Conservation (phyloP, 2,888 invertebrate species). For the Cacoxenus indagator region DNA sequence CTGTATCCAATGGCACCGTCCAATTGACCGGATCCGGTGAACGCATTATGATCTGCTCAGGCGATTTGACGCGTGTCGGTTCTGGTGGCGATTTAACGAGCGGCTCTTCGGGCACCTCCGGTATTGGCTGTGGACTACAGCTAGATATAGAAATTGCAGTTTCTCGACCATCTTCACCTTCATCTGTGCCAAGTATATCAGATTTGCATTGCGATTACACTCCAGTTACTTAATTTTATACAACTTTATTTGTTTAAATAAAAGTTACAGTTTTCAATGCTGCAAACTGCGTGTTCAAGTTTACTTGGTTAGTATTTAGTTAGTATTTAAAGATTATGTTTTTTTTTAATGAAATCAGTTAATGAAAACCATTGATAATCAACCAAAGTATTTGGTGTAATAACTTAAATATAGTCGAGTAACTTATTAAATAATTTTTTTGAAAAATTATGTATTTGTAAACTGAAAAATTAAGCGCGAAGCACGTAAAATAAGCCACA, state of each 20-base stretch:
- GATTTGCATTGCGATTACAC: conserved; percentile 11
- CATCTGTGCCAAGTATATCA: conserved; percentile 54
- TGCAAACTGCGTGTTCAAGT: conserved; percentile 53
- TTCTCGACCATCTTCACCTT: conserved; percentile 66
- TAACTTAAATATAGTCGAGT: conserved; percentile 18
- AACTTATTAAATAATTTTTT: conserved; percentile 34
- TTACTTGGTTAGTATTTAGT: conserved; percentile 49
- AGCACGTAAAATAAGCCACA: neutral
- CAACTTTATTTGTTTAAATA: conserved; percentile 5
- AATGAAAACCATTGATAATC: conserved; percentile 37
- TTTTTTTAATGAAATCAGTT: conserved; percentile 30
- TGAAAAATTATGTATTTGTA: neutral
- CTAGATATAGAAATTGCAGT: conserved; percentile 68
- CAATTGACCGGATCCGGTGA: conserved; percentile 96
- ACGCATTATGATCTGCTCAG: conserved; percentile 91
- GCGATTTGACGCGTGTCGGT: conserved; percentile 92
- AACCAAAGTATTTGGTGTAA: conserved; percentile 9
- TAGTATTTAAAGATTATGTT: conserved; percentile 2
- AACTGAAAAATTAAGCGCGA: conserved; percentile 3
- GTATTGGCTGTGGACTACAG: conserved; percentile 67
- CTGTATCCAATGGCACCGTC: conserved; percentile 94
- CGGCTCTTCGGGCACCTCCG: conserved; percentile 73
- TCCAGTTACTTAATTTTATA: neutral
- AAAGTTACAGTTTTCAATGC: conserved; percentile 22
- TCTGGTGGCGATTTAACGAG: conserved; percentile 94